phyloP scores from a whole-genome alignment of 2,888 invertebrate genomes.

The Lasioglossum oenotherae region DNA sequence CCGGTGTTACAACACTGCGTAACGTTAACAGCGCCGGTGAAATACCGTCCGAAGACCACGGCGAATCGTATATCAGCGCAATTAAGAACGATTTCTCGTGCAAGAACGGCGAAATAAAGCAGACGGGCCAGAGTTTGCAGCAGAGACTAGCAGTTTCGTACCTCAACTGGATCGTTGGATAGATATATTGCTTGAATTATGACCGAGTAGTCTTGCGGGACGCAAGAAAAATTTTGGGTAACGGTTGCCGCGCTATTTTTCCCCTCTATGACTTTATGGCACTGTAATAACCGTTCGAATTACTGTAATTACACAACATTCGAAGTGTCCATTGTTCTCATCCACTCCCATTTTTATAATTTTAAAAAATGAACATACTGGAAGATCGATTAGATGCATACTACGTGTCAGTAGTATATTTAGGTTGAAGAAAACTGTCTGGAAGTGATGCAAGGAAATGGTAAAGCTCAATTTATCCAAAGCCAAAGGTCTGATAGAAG shows the following conservation, averaged over 20 bases:
- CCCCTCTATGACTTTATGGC: not conserved
- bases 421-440: not conserved
- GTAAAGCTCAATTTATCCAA: not conserved
- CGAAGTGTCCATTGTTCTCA: not conserved
- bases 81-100: constrained; percentile 66
- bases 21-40: constrained; percentile 66
- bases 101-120: constrained; percentile 58
- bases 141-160: constrained; percentile 44
- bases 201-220: not conserved
- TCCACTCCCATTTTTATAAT: not conserved
- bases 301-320: not conserved
- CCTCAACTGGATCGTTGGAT: constrained; percentile 18
- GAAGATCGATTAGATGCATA: not conserved
- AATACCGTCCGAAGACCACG: constrained; percentile 56
- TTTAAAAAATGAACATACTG: not conserved
- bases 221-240: constrained; percentile 23
- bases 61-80: constrained; percentile 71
- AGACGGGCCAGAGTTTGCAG: constrained; percentile 30
- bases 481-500: not conserved
- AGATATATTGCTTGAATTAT: constrained; percentile 37
- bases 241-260: not conserved
- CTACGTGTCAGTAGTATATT: not conserved
- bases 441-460: not conserved
- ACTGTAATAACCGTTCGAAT: not conserved
- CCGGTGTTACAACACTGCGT: constrained; percentile 61